A percentile compares a stretch with the other conserved stretches of the same genome.
phyloP scores from a whole-genome alignment of 2,888 invertebrate species.

The Temnothorax unifasciatus region DNA sequence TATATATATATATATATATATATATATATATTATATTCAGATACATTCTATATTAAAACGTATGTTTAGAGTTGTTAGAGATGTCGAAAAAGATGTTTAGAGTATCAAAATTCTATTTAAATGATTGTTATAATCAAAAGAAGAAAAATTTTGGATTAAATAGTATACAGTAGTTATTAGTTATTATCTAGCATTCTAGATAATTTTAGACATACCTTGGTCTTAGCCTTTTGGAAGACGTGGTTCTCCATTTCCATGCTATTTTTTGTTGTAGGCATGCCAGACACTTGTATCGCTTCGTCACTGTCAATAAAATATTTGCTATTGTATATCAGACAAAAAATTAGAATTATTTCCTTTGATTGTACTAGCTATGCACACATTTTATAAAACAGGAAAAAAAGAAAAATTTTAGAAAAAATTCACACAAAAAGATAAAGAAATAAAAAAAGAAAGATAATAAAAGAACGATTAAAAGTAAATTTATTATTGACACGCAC shows the following conservation, averaged over 20 bases:
- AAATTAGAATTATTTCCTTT: neutral
- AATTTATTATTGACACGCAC: neutral
- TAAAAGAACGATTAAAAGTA: neutral
- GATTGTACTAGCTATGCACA: neutral
- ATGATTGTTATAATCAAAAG: too few relatives aligned
- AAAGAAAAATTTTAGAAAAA: neutral
- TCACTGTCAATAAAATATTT: conserved; percentile 88
- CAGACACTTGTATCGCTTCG: conserved; percentile 94
- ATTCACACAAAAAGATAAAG: neutral
- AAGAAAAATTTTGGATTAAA: too few relatives aligned
- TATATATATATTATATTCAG: too few relatives aligned
- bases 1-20: too few relatives aligned
- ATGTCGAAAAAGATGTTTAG: too few relatives aligned
- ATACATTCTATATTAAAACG: too few relatives aligned
- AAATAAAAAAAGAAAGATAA: neutral
- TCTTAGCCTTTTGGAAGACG: conserved; percentile 96
- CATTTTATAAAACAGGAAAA: neutral
- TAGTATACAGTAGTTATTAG: too few relatives aligned
- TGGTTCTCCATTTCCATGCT: conserved; percentile 98
- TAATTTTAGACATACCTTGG: conserved; percentile 87
- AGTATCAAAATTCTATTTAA: too few relatives aligned
- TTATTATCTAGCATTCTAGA: too few relatives aligned
- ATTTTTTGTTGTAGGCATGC: conserved; percentile 94
- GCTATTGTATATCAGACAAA: conserved; percentile 21
- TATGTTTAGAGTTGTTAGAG: too few relatives aligned